Evolutionary conservation across 2,113 vertebrate species (phyloP), one percentile per base, ranked within the genome.

Genomic region (Orthonyx spaldingii): DNA sequence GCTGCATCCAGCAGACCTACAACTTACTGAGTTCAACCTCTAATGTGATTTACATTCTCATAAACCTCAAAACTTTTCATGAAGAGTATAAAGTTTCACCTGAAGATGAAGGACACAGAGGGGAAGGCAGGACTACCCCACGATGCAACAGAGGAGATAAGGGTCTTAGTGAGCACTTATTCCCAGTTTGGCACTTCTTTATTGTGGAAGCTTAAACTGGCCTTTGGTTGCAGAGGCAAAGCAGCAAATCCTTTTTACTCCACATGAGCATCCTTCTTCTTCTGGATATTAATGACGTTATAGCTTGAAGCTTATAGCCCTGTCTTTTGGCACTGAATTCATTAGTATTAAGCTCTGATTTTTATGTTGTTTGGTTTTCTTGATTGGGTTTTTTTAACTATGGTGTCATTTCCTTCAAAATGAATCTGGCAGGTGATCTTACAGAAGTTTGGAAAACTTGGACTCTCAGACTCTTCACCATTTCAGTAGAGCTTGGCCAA

Each of bases 121-220:
- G 74, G 24, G 16, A 20, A 60, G 46, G 22, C 35, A 20, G 21
- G 21, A 26, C 9, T 89, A 39, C 35, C 37, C 24, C 3, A 3
- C 1, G 9, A n/a, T 61, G 61, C 35, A 42, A 46, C 1, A 1
- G 74, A 74, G 47, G 18, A 90, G 22, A 16, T 55, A 26, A 60
- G 10, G 16, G 13, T 49, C 35, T 35, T n/a, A 16, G 13, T 23
- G 53, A 78, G 66, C 52, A 59, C 10, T 27, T 13, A 42, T 59
- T 76, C 16, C 27, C 21, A 41, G 2, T 70, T 28, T 37, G n/a
- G 5, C 0, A 0, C 26, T 64, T 74, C 14, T 42, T 61, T 11
- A 33, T 4, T 35, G 28, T 22, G 33, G 30, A 76, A 89, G 9
- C 9, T 72, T 64, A 35, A 91, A 77, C 23, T n/a, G 60, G n/a